These are phyloP conservation scores for Petrocephalus schoutedeni DNA, from an alignment of 2,797 vertebrate species.

Conservation along the genomic window DNA sequence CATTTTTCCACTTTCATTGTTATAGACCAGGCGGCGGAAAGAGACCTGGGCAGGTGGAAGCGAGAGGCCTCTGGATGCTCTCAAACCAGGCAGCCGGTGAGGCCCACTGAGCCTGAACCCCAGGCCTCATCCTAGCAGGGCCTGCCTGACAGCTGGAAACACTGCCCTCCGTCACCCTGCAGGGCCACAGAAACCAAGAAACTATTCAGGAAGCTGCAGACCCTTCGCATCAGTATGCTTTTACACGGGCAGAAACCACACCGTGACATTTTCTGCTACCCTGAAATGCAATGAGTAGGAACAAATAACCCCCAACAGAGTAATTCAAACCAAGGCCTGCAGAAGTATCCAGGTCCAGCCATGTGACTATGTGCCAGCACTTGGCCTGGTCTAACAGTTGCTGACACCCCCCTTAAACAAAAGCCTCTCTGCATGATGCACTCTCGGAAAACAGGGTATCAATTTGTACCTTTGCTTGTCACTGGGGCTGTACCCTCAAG, in stretches of 20 bases:
- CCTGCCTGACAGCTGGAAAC: neutral
- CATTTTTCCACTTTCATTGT: constrained; percentile 66
- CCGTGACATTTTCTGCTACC: neutral
- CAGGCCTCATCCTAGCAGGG: neutral
- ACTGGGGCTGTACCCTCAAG: no score
- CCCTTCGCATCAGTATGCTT: neutral
- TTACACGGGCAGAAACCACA: neutral
- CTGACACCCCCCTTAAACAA: neutral
- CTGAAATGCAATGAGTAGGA: neutral
- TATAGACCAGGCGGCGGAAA: constrained; percentile 70
- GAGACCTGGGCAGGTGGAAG: constrained; percentile 73
- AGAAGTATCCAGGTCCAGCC: neutral
- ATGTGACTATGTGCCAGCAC: neutral
- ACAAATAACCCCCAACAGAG: neutral
- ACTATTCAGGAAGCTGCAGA: neutral
- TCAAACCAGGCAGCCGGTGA: constrained; percentile 44
- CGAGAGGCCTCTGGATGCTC: constrained; percentile 61
- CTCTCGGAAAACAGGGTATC: no score
- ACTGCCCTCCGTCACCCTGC: neutral
- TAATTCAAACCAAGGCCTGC: neutral
- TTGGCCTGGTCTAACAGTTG: neutral
- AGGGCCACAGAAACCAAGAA: neutral
- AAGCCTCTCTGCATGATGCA: neutral
- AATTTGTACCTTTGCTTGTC: no score
- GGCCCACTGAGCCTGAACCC: constrained; percentile 35